phyloP scores from a whole-genome alignment of 2,888 invertebrate species.

The Geotrupes spiniger region DNA sequence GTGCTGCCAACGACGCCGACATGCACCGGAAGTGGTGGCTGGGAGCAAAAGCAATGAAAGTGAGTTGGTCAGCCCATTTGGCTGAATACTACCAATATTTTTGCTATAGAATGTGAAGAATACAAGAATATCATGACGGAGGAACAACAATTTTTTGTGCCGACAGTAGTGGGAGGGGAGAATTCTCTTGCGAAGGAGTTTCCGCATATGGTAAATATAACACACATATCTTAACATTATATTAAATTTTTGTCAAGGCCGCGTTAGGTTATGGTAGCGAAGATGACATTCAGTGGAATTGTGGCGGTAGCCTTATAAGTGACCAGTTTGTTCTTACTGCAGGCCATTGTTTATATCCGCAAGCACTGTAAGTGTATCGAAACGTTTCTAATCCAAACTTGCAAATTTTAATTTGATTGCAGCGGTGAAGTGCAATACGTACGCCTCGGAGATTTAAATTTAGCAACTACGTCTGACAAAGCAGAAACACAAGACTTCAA shows the following conservation, averaged over 20 bases:
- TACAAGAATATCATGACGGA: neutral
- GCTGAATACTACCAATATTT: neutral
- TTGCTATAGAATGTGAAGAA: neutral
- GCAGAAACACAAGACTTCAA: conserved; percentile 34
- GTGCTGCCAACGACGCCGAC: neutral
- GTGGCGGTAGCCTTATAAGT: conserved; percentile 64
- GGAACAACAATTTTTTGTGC: neutral
- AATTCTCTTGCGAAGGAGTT: conserved; percentile 7
- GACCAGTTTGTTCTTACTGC: conserved; percentile 60
- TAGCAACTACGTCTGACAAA: conserved; percentile 22
- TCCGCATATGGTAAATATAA: conserved; percentile 11
- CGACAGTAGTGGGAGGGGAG: conserved; percentile 7
- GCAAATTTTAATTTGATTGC: neutral
- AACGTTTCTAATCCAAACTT: neutral
- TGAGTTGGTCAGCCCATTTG: neutral
- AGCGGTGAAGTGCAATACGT: conserved; percentile 30
- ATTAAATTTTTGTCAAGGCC: conserved; percentile 24
- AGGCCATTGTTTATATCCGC: conserved; percentile 55
- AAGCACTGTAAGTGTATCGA: conserved; percentile 21
- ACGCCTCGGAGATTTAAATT: conserved; percentile 33
- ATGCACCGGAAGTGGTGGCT: neutral
- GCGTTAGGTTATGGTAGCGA: conserved; percentile 28
- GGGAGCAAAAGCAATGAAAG: neutral
- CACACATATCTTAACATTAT: neutral
- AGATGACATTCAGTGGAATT: conserved; percentile 50